A percentile compares a stretch with the other conserved stretches of the same genome.
These are phyloP conservation scores for Diadegma fenestrale DNA, from an alignment of 2,888 invertebrate genomes.

Conservation along the genomic window DNA sequence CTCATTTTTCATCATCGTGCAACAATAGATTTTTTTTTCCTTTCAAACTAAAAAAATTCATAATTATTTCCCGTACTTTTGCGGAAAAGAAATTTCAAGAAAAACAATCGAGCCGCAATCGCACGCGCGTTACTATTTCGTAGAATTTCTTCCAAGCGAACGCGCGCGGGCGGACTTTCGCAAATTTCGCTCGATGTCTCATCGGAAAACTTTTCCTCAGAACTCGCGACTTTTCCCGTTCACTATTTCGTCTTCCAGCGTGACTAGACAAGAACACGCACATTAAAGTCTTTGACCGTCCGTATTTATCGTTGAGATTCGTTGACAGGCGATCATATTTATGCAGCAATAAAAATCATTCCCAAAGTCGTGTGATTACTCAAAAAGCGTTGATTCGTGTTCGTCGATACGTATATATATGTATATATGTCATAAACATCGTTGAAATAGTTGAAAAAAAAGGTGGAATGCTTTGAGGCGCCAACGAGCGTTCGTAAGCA, in stretches of 20 bases:
- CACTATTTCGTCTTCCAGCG: neutral
- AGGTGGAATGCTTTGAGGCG: conserved; percentile 27
- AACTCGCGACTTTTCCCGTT: neutral
- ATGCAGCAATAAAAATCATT: neutral
- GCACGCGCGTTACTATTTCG: neutral
- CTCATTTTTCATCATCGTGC: neutral
- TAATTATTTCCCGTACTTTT: neutral
- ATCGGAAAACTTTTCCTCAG: neutral
- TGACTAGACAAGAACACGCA: neutral
- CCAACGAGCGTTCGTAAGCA: conserved; percentile 61
- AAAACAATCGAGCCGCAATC: neutral
- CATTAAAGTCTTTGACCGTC: neutral
- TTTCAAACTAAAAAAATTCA: neutral
- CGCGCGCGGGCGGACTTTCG: neutral
- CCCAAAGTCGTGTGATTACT: neutral
- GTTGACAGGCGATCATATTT: neutral
- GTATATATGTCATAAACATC: neutral
- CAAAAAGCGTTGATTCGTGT: neutral
- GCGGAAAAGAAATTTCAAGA: neutral
- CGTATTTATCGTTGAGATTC: neutral
- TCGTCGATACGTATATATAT: neutral
- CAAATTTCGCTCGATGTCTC: neutral
- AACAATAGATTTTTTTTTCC: neutral
- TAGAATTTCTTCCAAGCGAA: neutral
- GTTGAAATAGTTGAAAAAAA: neutral